phyloP scores from a whole-genome alignment of 2,888 invertebrate genomes.

The Poecilobothrus nobilitatus region DNA sequence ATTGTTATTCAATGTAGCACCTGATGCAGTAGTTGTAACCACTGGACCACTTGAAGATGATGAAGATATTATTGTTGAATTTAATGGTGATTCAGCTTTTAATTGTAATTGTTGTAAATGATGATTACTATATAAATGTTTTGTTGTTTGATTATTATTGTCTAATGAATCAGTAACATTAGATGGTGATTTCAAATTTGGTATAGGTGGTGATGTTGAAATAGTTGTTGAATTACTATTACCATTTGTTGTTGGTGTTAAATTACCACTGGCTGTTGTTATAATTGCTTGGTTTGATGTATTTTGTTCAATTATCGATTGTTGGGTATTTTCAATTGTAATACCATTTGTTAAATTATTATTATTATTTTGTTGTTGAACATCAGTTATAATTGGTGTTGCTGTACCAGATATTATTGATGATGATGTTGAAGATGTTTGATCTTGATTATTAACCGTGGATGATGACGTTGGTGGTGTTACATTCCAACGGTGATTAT shows the following conservation, averaged over 20 bases:
- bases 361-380: not conserved
- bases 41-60: conserved; percentile 39
- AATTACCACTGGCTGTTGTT: not conserved
- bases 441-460: conserved; percentile 12
- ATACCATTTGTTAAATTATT: conserved; percentile 1
- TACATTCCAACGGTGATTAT: conserved; percentile 24
- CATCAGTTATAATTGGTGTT: not conserved
- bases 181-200: not conserved
- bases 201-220: conserved; percentile 15
- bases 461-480: conserved; percentile 17
- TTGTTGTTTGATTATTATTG: not conserved
- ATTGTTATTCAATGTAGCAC: conserved; percentile 28
- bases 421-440: conserved; percentile 10
- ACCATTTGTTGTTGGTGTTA: not conserved
- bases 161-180: not conserved
- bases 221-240: conserved; percentile 14
- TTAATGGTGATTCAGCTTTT: conserved; percentile 1
- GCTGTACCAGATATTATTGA: conserved; percentile 4
- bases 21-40: conserved; percentile 17
- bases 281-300: not conserved
- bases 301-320: not conserved
- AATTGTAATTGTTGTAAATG: conserved; percentile 1
- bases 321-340: not conserved
- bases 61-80: conserved; percentile 15
- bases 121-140: not conserved